These are phyloP conservation scores for Papilio polytes DNA, from an alignment of 1,140 invertebrate species.

Conservation along the genomic window DNA sequence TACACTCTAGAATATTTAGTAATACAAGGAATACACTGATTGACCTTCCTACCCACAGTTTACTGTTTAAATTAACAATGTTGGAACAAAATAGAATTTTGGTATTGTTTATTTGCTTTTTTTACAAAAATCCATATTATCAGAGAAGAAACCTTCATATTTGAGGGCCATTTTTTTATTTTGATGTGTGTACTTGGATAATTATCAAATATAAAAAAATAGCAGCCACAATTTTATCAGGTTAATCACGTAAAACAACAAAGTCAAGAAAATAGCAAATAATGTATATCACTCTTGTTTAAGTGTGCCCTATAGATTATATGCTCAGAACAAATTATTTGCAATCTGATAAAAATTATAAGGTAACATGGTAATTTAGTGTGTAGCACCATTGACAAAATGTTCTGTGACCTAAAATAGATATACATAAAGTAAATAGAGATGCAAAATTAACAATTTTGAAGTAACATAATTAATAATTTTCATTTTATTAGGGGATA, in stretches of 20 bases:
- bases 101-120: too few relatives aligned
- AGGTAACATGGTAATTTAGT: not conserved
- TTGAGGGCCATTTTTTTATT: not conserved
- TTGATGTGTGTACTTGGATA: not conserved
- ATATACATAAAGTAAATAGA: too few relatives aligned
- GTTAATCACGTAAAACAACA: not conserved
- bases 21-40: not conserved
- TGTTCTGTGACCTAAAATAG: too few relatives aligned
- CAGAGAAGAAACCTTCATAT: too few relatives aligned
- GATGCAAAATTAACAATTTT: too few relatives aligned
- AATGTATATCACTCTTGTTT: slow-evolving; percentile 2
- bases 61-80: not conserved
- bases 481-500: too few relatives aligned
- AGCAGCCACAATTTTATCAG: not conserved
- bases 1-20: too few relatives aligned
- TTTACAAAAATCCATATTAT: too few relatives aligned
- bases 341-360: not conserved
- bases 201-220: not conserved
- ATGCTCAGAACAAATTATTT: not conserved
- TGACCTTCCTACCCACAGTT: not conserved
- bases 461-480: too few relatives aligned
- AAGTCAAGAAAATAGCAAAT: not conserved
- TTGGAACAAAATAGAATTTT: not conserved
- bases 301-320: not conserved
- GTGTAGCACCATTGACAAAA: not conserved